Evolutionary conservation across 1,140 invertebrate species (phyloP), one percentile per base, ranked within the genome.

Genomic region (Leptonema lineaticorne): DNA sequence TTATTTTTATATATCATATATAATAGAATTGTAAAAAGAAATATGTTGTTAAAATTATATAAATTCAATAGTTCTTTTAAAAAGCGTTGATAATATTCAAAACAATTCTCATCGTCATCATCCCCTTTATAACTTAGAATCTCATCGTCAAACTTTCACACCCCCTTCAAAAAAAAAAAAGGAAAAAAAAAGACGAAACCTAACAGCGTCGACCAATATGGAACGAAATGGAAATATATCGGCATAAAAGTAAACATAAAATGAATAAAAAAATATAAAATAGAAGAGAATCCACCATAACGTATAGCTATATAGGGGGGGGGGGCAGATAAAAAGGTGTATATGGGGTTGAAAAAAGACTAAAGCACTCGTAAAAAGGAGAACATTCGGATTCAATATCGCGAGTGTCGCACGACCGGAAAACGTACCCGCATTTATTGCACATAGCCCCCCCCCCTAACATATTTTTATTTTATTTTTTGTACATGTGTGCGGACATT

Each of bases 231-330:
- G 62, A 64, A 64, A 64, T 64, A n/a, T n/a, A 64, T 64, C 62
- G 62, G 62, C 62, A 50, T 64, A 64, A 64, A 64, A 64, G 62
- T 64, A 64, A 64, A 64, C 62, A 64, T 64, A 64, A 64, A 64
- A 46, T 64, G 62, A 64, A 64, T 64, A 64, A 64, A 64, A 64
- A 64, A 53, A 45, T 9, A 16, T 5, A 33, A 33, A 11, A 33
- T 5, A 11, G 11, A 11, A 59, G 60, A 26, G 62, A 64, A 64
- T 64, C 62, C 62, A 22, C 60, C 62, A 50, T 50, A 50, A 64
- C 45, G 62, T 45, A 64, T 64, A 46, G 41, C 62, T 64, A 11
- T 50, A 30, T 3, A 24, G 24, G 27, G 26, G 26, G 50, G 24
- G 9, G 26, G 24, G 27, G 26, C 45, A 64, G 24, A 48, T 64